Evolutionary conservation across 1,140 invertebrate genomes (phyloP).

Genomic region (Marisa cornuarietis): DNA sequence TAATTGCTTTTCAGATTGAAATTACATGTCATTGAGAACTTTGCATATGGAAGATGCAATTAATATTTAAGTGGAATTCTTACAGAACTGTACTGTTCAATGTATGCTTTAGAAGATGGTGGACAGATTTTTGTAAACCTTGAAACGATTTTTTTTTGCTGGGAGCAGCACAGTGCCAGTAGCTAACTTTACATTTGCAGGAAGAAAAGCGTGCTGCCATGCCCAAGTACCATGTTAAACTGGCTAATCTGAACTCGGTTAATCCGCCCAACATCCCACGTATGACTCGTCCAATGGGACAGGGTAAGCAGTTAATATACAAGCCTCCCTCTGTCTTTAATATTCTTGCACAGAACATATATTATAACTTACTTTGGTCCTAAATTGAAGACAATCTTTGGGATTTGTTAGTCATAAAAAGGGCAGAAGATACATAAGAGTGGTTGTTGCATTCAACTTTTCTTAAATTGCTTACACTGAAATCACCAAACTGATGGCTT

Average conservation of each 20-base stretch:
- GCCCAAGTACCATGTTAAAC: slow-evolving; percentile 74
- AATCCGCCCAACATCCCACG: slow-evolving; percentile 13
- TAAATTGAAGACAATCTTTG: no score
- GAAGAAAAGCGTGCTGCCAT: slow-evolving; percentile 85
- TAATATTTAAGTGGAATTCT: not conserved
- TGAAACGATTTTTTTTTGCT: not conserved
- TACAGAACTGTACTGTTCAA: not conserved
- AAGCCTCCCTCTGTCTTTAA: no score
- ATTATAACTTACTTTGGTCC: no score
- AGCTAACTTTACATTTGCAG: slow-evolving; percentile 63
- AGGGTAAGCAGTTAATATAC: slow-evolving; percentile 2
- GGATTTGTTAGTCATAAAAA: no score
- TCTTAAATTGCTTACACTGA: no score
- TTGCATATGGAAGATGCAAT: not conserved
- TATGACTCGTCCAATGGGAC: slow-evolving; percentile 13
- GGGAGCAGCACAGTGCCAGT: not conserved
- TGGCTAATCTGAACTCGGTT: slow-evolving; percentile 16
- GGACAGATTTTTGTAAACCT: no score
- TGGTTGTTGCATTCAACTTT: no score
- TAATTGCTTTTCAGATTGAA: not conserved
- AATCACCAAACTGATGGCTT: no score
- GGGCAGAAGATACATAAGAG: no score
- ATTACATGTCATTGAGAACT: not conserved
- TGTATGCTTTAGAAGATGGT: not conserved
- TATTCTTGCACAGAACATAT: no score